Evolutionary conservation across 2,888 invertebrate species (phyloP).

Genomic region (Cyclophora albipunctata): DNA sequence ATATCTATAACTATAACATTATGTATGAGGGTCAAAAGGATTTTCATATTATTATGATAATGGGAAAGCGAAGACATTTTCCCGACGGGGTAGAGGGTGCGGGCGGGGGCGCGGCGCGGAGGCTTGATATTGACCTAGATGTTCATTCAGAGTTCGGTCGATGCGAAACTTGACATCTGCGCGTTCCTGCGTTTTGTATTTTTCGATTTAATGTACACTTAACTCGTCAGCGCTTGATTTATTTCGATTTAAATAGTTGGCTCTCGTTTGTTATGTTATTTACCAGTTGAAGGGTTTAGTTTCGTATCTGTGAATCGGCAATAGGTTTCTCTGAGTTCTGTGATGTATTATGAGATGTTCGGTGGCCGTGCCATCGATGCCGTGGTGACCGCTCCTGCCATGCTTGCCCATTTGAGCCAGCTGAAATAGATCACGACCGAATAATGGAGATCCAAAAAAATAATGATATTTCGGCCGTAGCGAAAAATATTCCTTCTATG

Average conservation of each 20-base stretch:
- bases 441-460: constrained; percentile 39
- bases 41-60: constrained; percentile 50
- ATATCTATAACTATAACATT: constrained; percentile 7
- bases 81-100: constrained; percentile 40
- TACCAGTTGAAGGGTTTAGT: constrained; percentile 1
- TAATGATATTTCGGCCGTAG: constrained; percentile 42
- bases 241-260: constrained; percentile 27
- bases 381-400: constrained; percentile 34
- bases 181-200: constrained; percentile 69
- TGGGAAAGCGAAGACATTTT: constrained; percentile 50
- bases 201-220: constrained; percentile 55
- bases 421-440: constrained; percentile 33
- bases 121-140: constrained; percentile 75
- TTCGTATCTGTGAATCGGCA: background rate
- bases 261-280: constrained; percentile 1
- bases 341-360: constrained; percentile 43
- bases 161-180: constrained; percentile 75
- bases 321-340: constrained; percentile 30
- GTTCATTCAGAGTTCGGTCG: constrained; percentile 75
- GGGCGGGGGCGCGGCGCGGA: constrained; percentile 41
- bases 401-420: constrained; percentile 30
- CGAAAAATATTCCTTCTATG: constrained; percentile 44
- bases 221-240: constrained; percentile 39
- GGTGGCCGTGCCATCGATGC: constrained; percentile 30
- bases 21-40: constrained; percentile 30